Evolutionary conservation across 1,140 invertebrate genomes (phyloP).

Genomic region (Brachionus asplanchnoidis): DNA sequence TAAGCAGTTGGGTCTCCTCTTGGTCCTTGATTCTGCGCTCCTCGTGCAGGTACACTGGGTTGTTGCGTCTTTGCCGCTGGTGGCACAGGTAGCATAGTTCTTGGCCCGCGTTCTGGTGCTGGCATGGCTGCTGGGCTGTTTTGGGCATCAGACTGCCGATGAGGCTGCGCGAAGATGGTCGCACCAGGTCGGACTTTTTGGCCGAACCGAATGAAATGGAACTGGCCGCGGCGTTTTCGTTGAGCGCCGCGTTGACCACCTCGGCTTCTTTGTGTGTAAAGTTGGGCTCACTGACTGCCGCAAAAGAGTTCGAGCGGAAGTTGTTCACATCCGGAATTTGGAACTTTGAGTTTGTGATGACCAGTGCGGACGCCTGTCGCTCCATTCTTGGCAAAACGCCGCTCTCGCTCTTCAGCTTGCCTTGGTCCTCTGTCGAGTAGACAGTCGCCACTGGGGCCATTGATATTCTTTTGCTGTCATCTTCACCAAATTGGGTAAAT

Average conservation of each 20-base stretch:
- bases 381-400: not conserved
- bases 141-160: not conserved
- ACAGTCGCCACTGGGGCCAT: not conserved
- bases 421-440: not conserved
- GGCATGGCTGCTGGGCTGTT: constrained; percentile 44
- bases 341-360: constrained; percentile 7
- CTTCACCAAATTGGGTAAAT: not conserved
- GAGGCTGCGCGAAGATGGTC: constrained; percentile 6
- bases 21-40: constrained; percentile 50
- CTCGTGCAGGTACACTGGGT: constrained; percentile 53
- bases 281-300: not conserved
- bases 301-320: not conserved
- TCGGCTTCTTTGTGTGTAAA: constrained; percentile 13
- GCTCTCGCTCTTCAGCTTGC: not conserved
- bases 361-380: not conserved
- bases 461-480: not conserved
- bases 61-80: constrained; percentile 52
- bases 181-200: not conserved
- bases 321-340: constrained; percentile 15
- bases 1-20: constrained; percentile 54
- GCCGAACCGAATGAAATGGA: not conserved
- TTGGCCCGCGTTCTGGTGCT: constrained; percentile 53
- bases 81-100: constrained; percentile 57
- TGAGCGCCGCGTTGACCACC: not conserved
- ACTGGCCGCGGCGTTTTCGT: not conserved